Evolutionary conservation across 2,797 vertebrate genomes (phyloP), one percentile per base, ranked within the genome.

Genomic region (Limnodromus scolopaceus): DNA sequence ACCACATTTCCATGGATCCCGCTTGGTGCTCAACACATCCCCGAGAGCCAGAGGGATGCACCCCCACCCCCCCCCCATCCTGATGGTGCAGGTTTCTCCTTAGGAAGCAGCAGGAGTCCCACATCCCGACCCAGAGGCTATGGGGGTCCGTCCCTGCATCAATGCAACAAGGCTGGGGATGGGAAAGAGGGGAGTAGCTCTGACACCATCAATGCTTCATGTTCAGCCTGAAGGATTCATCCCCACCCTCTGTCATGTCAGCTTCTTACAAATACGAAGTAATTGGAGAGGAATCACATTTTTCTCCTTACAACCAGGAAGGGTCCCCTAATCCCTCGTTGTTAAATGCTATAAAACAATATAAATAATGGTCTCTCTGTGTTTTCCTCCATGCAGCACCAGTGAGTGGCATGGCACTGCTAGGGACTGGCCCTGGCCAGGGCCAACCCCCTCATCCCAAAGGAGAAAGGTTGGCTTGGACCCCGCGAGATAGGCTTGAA

Each of bases 141-240:
- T 0, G 4, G 34, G 53, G 51, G 30, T 66, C 34, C 71, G 83
- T 39, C 53, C 91, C 77, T 32, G 51, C 20, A 58, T 11, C n/a
- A 48, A 4, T 49, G 63, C 55, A 90, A 64, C 63, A 38, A 22
- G 0, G 16, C 17, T 24, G 27, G 24, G 10, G 10, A 58, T 34
- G 72, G 55, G 39, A 34, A 63, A 24, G 34, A 30, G 32, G 4
- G 7, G 77, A 61, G 54, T 2, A 55, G 45, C 84, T 71, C 85
- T 0, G 0, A 22, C 36, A 53, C 25, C 32, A 28, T 16, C 18
- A 49, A 2, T 4, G 24, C 38, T 77, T 53, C 0, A 0, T 22
- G 53, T 41, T 28, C 48, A 83, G 71, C 63, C 25, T 63, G 75
- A 63, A 61, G 66, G 38, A n/a, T 79, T 77, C 36, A 60, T 32